phyloP scores from a whole-genome alignment of 2,797 vertebrate species.

The Characodon lateralis region DNA sequence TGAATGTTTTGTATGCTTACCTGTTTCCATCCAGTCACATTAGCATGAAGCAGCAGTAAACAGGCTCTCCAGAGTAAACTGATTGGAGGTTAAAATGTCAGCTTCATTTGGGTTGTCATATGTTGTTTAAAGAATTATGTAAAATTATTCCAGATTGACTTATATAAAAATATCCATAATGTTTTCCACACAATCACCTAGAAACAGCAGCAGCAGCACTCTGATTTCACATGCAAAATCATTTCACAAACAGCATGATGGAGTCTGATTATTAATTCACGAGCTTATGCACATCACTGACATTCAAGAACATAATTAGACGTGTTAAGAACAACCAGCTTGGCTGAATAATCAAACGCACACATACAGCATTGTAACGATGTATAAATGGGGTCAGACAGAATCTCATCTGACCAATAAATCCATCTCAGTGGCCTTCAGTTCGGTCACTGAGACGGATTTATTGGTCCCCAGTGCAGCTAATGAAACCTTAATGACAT shows the following conservation, averaged over 20 bases:
- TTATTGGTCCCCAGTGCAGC: not conserved
- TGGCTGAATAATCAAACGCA: conserved; percentile 4
- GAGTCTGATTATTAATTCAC: conserved; percentile 3
- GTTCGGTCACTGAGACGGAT: not conserved
- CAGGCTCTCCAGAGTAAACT: conserved; percentile 27
- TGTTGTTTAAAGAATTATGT: conserved; percentile 47
- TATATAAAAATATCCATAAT: conserved; percentile 13
- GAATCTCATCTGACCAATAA: no score
- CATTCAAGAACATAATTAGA: conserved; percentile 33
- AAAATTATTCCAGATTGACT: conserved; percentile 55
- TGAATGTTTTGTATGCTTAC: not conserved
- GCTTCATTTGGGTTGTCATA: conserved; percentile 30
- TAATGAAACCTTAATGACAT: not conserved
- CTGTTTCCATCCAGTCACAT: not conserved
- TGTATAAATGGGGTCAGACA: not conserved
- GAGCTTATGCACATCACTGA: conserved; percentile 11
- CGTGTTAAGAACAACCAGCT: conserved; percentile 17
- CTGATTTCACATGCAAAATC: conserved; percentile 51
- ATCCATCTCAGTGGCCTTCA: not conserved
- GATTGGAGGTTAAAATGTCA: conserved; percentile 54
- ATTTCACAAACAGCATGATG: conserved; percentile 33
- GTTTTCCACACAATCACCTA: conserved; percentile 4
- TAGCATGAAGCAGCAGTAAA: conserved; percentile 18
- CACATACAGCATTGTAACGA: not conserved
- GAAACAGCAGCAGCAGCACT: conserved; percentile 17